These are phyloP conservation scores for Canis aureus DNA, from an alignment of 2,113 vertebrate genomes.

Conservation along the genomic window DNA sequence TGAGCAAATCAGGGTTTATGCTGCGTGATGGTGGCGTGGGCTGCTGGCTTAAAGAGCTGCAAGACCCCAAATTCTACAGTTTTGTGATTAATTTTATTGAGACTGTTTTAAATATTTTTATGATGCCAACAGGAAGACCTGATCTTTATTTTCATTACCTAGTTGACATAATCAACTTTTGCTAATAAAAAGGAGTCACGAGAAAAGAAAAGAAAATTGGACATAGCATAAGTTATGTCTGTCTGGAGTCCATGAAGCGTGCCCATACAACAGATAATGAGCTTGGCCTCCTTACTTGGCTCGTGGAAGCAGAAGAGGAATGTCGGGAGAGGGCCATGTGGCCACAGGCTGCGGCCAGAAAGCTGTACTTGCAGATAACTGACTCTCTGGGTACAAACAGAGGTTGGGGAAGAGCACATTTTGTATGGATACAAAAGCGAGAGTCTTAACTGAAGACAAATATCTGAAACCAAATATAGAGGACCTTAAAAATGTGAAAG, in stretches of 20 bases:
- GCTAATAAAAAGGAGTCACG: not conserved
- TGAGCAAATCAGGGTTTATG: not conserved
- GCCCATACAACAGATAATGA: not conserved
- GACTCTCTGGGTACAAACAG: not conserved
- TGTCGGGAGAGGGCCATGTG: not conserved
- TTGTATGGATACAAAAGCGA: not conserved
- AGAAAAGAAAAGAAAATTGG: conserved; percentile 16
- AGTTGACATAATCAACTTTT: conserved; percentile 30
- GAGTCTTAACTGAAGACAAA: not conserved
- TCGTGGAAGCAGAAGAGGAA: not conserved
- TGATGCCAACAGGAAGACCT: not conserved
- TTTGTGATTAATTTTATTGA: not conserved
- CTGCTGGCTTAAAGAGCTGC: not conserved
- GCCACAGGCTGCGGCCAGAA: not conserved
- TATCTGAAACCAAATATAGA: not conserved
- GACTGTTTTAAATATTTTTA: conserved; percentile 31
- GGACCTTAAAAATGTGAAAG: not conserved
- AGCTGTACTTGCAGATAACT: not conserved
- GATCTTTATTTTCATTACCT: conserved; percentile 54
- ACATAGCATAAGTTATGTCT: not conserved
- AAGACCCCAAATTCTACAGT: not conserved
- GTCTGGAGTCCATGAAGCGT: not conserved
- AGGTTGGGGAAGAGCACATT: not conserved
- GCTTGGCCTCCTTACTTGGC: not conserved
- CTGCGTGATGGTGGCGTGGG: rapidly evolving